Percentiles rank a stretch among this genome's conserved stretches.
These are phyloP conservation scores for Drosophila leontia DNA, from an alignment of 1,140 invertebrate species.

Conservation along the genomic window DNA sequence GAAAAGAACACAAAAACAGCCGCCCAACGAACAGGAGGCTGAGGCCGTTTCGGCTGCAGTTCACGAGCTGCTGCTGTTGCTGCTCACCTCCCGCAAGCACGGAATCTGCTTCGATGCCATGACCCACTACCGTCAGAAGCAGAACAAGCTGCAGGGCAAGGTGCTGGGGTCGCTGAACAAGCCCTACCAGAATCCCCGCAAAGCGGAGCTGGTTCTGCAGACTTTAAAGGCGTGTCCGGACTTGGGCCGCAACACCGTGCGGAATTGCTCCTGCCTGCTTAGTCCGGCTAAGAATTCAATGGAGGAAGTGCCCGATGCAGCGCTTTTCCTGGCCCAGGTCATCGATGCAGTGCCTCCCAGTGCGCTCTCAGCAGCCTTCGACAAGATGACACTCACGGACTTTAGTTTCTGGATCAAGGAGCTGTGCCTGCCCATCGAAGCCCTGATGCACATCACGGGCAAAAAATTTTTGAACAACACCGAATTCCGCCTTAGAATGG, in stretches of 20 bases:
- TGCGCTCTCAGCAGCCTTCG: slow-evolving; percentile 70
- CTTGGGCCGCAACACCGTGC: slow-evolving; percentile 88
- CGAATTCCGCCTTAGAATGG: slow-evolving; percentile 46
- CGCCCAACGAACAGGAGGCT: slow-evolving; percentile 86
- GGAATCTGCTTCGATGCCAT: slow-evolving; percentile 86
- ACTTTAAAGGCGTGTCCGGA: slow-evolving; percentile 90
- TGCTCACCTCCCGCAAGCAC: slow-evolving; percentile 89
- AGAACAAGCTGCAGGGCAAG: slow-evolving; percentile 74
- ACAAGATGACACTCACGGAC: slow-evolving; percentile 77
- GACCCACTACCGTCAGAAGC: slow-evolving; percentile 66
- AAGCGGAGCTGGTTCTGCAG: slow-evolving; percentile 88
- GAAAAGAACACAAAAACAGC: slow-evolving; percentile 40
- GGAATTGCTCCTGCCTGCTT: slow-evolving; percentile 47
- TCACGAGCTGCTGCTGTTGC: slow-evolving; percentile 88
- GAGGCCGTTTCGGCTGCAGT: slow-evolving; percentile 87
- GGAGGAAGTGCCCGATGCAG: slow-evolving; percentile 27
- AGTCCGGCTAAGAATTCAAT: slow-evolving; percentile 37
- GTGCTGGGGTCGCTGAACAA: slow-evolving; percentile 55
- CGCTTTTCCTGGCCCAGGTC: slow-evolving; percentile 55
- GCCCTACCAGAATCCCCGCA: slow-evolving; percentile 86
- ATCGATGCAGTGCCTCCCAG: slow-evolving; percentile 73
- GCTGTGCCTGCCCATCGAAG: slow-evolving; percentile 73
- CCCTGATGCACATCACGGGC: slow-evolving; percentile 61
- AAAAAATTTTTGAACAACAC: slow-evolving; percentile 29
- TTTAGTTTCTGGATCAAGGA: slow-evolving; percentile 77